Evolutionary conservation across 2,888 invertebrate genomes (phyloP).

Genomic region (Scrobipalpa costella): DNA sequence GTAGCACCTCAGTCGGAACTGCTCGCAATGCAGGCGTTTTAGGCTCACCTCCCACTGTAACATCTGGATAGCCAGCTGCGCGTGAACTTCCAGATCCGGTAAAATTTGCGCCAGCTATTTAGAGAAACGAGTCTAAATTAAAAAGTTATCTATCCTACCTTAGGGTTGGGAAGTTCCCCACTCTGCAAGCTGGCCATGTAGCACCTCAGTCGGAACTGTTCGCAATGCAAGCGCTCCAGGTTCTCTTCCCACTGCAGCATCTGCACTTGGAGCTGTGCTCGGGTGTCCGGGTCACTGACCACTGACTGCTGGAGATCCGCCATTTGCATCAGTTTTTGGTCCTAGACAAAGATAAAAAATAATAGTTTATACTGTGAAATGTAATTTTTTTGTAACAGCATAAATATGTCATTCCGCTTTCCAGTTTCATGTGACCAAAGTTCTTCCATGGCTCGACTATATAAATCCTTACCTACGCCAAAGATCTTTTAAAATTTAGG

Average conservation of each 20-base stretch:
- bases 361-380: no score
- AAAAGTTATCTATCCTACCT: conserved; percentile 82
- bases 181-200: conserved; percentile 98
- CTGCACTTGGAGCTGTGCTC: conserved; percentile 95
- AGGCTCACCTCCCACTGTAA: conserved; percentile 98
- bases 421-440: no score
- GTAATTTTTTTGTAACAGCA: no score
- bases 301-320: conserved; percentile 99
- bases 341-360: conserved; percentile 78
- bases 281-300: conserved; percentile 94
- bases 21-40: conserved; percentile 97
- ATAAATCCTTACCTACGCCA: no score
- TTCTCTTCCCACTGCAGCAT: conserved; percentile 98
- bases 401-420: no score
- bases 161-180: conserved; percentile 97
- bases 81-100: conserved; percentile 90
- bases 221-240: conserved; percentile 96
- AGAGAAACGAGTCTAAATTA: not conserved
- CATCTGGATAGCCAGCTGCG: conserved; percentile 96
- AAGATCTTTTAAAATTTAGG: not conserved
- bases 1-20: conserved; percentile 97
- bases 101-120: not conserved
- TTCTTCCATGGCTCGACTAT: no score
- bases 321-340: conserved; percentile 98
- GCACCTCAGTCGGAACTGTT: conserved; percentile 97